Percentiles rank a stretch among this genome's conserved stretches.
Conservation (phyloP, 2,113 vertebrate species). For the Crocuta crocuta region DNA sequence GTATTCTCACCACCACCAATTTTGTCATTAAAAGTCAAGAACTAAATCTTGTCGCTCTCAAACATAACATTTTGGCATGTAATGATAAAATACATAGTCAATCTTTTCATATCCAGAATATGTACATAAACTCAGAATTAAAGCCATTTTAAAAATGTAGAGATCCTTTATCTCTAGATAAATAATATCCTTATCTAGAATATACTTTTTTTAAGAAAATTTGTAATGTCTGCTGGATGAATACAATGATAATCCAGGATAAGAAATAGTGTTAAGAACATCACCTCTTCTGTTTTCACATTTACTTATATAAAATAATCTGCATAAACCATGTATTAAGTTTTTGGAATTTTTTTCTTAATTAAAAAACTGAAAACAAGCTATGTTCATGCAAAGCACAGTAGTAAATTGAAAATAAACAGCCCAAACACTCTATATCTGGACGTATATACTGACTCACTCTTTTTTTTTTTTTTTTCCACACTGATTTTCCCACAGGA, state of each 20-base stretch:
- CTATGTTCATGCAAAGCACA: neutral
- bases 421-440: slow-evolving; percentile 8
- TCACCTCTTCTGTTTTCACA: neutral
- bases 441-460: slow-evolving; percentile 44
- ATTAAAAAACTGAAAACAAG: slow-evolving; percentile 41
- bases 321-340: neutral
- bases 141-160: neutral
- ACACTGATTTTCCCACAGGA: slow-evolving; percentile 83
- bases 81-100: neutral
- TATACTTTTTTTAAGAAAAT: neutral
- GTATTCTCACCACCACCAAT: neutral
- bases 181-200: neutral
- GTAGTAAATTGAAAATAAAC: slow-evolving; percentile 57
- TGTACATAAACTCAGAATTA: neutral
- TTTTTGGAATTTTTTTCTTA: neutral
- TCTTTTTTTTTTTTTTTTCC: slow-evolving; percentile 15
- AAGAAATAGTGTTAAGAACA: neutral
- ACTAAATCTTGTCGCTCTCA: neutral
- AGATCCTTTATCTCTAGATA: neutral
- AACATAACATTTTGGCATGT: neutral
- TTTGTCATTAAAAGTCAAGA: slow-evolving; percentile 43
- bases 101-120: neutral
- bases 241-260: neutral
- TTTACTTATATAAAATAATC: neutral
- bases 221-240: neutral